These are phyloP conservation scores for Sebastes iracundus DNA, from an alignment of 2,797 vertebrate genomes.

Conservation along the genomic window DNA sequence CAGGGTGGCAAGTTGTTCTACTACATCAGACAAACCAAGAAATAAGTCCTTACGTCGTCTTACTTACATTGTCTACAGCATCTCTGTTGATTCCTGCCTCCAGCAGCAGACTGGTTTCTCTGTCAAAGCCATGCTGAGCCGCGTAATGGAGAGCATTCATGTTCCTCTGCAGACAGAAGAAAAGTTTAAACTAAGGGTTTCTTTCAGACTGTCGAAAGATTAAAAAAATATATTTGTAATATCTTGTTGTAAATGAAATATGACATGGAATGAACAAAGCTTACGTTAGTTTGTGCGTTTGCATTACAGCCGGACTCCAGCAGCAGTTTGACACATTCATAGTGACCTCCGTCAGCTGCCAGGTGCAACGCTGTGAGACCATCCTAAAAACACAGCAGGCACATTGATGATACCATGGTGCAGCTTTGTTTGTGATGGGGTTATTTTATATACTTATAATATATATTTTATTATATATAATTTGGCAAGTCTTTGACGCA, in stretches of 20 bases:
- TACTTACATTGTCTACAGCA: slow-evolving; percentile 84
- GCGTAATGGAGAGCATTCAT: slow-evolving; percentile 88
- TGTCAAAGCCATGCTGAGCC: slow-evolving; percentile 79
- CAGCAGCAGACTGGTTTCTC: slow-evolving; percentile 81
- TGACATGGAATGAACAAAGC: not conserved
- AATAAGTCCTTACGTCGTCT: not conserved
- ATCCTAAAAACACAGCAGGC: slow-evolving; percentile 76
- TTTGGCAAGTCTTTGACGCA: not conserved
- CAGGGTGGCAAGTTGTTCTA: not conserved
- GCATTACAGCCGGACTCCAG: slow-evolving; percentile 82
- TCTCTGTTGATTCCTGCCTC: slow-evolving; percentile 80
- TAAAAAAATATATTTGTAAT: accelerated
- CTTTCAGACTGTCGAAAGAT: not conserved
- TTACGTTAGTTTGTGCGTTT: slow-evolving; percentile 85
- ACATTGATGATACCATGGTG: accelerated
- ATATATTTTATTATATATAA: not conserved
- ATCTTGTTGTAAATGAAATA: too few species aligned
- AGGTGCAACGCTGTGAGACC: slow-evolving; percentile 86
- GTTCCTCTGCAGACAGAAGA: slow-evolving; percentile 77
- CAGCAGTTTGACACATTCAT: slow-evolving; percentile 80
- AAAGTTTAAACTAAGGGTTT: not conserved
- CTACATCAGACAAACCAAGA: not conserved
- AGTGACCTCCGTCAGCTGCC: slow-evolving; percentile 83
- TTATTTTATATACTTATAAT: not conserved
- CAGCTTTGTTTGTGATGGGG: not conserved